Base-by-base conservation (phyloP, 2,797 vertebrate species). In the Nyctibius grandis region DNA sequence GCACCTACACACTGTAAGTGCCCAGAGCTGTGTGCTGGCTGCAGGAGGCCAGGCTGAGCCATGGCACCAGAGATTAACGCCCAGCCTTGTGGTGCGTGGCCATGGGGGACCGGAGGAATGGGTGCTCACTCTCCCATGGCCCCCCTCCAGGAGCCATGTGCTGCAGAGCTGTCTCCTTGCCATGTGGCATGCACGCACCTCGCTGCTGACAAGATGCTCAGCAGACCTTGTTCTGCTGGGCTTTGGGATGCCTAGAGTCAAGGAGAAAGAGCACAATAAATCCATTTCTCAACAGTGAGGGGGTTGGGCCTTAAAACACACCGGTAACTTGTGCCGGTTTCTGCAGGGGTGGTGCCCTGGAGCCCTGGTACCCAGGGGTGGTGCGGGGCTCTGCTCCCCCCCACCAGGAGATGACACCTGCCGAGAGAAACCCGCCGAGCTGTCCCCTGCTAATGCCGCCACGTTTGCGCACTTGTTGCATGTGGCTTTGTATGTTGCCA, bases 111-210 rank as follows among this genome's bases (percentile, higher is more conserved):
- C 0, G 1, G 36, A 57, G 54, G 8, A 16, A 51, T 8, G 15
- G 31, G 31, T 19, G 40, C 56, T 67, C 3, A 0, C 48, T 63
- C 40, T 36, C 17, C 56, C 36, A 10, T 11, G 1, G 0, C 21
- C 33, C 25, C 14, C 57, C n/a, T 26, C 73, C 57, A 53, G 26
- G 57, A 10, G 12, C n/a, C 47, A 15, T 0, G 5, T 1, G 2
- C 68, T 11, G 69, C 44, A 38, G 44, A 80, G 44, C 69, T 75
- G 14, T 34, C 31, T 50, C n/a, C 54, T 60, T 0, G 0, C 54
- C 10, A 0, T 3, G n/a, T 2, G 2, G 38, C 54, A 50, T n/a
- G 11, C 26, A 8, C 0, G 3, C 9, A 2, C 31, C 56, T 45
- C 6, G 0, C 80, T 45, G 81, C 59, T 28, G 50, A 31, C 33